Conservation (phyloP, 1,140 invertebrate species). For the Chymomyza costata region DNA sequence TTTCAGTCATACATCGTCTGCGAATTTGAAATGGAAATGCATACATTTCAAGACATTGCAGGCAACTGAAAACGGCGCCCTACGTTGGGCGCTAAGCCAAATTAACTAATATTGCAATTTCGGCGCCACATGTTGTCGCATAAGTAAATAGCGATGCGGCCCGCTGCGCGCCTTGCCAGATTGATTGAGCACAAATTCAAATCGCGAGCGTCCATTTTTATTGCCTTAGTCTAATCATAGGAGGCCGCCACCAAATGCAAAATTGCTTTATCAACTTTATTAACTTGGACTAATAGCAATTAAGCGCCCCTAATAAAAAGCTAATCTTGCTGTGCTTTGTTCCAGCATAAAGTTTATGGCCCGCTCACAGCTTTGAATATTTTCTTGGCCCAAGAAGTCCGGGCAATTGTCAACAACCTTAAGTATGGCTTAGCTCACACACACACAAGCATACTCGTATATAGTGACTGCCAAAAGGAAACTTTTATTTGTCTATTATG, state of each 20-base stretch:
- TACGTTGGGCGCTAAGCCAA: constrained; percentile 51
- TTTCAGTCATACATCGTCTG: no score
- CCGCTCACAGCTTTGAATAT: constrained; percentile 53
- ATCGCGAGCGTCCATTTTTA: constrained; percentile 53
- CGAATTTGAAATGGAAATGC: no score
- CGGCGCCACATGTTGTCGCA: constrained; percentile 45
- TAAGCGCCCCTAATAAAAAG: constrained; percentile 72
- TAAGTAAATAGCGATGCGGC: background rate
- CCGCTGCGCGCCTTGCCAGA: background rate
- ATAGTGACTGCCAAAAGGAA: constrained; percentile 61
- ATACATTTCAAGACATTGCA: background rate
- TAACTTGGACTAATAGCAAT: constrained; percentile 73
- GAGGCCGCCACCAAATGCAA: constrained; percentile 57
- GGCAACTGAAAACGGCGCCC: constrained; percentile 19
- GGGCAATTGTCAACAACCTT: constrained; percentile 70
- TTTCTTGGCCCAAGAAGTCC: constrained; percentile 28
- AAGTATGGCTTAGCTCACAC: constrained; percentile 60
- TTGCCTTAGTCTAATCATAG: constrained; percentile 55
- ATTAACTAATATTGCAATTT: constrained; percentile 66
- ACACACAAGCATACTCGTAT: background rate
- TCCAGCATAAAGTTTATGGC: constrained; percentile 32
- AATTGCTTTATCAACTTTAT: constrained; percentile 74
- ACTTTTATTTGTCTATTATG: constrained; percentile 72
- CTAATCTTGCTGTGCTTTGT: constrained; percentile 58
- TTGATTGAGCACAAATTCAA: constrained; percentile 56